Base-by-base conservation (phyloP, 2,113 vertebrate species). In the Chloebia gouldiae region DNA sequence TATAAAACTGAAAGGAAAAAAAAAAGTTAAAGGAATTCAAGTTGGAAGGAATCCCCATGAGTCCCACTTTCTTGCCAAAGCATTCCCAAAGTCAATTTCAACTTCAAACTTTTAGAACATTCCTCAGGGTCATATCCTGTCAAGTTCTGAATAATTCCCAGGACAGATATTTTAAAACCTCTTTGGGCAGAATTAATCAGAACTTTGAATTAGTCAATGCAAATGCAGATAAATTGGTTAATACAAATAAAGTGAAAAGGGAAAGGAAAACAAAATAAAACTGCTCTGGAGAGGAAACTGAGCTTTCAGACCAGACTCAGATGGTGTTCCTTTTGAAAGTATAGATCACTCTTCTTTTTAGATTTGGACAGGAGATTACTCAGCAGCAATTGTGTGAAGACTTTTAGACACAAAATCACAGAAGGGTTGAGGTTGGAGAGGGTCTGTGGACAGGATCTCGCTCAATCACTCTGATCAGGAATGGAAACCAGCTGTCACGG, bases 321-420 rank as follows among this genome's bases (percentile, higher is more conserved):
- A 8, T 0, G 0, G 18, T 5, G 7, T 19, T 68, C 51, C 2
- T 49, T 92, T 60, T 73, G 40, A 87, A 83, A 37, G 10, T 19
- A 44, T 5, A 63, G 15, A 23, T n/a, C 57, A 68, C 12, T 56
- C 9, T 9, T 77, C 27, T 80, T 68, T 81, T 72, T 51, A 59
- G 42, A 57, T 75, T 71, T 82, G 15, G 51, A 42, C n/a, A 51
- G 19, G 6, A 73, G 25, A n/a, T 45, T 53, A n/a, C 3, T 71
- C n/a, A 61, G 16, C 25, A 70, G 30, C 2, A 49, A 35, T 70
- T 92, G 47, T 54, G 31, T 45, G 54, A 92, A 77, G 16, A 3
- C 13, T 22, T 87, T 21, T 60, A 8, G 35, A 13, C 23, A 30
- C 16, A 18, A 2, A 22, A 66, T 71, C 11, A 44, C 31, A 64